Evolutionary conservation across 2,113 vertebrate species (phyloP), one percentile per base, ranked within the genome.

Genomic region (Grus americana): DNA sequence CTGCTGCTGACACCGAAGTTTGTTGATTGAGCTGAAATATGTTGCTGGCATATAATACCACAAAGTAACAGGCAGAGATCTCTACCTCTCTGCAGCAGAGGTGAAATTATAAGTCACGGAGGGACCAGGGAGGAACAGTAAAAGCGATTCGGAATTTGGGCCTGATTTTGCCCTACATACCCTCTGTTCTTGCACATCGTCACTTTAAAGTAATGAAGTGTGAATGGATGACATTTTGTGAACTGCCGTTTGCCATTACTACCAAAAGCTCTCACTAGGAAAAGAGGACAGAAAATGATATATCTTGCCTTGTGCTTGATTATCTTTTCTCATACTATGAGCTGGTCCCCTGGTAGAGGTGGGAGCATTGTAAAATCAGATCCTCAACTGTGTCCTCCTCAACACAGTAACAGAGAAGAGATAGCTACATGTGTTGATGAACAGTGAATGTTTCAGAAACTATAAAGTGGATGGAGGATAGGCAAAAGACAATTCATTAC

Each of bases 1-100:
- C 93, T 96, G 93, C 92, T 96, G 95, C 93, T 93, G 93, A 94
- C 89, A 79, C 74, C 4, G 27, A 95, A 96, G 76, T 96, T 95
- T 93, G 78, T 95, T 97, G 94, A 94, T 88, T 96, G 93, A 94
- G 70, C 46, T 90, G 73, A 97, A 95, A 94, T 88, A 76, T 73
- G 50, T 93, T 94, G 75, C 91, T 93, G 63, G 75, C 59, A 66
- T 73, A 61, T 85, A 93, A 79, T 63, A 52, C 62, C 61, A 61
- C 40, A 72, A 61, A 82, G 63, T 54, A 83, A 50, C 15, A 62
- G 72, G 40, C 34, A 86, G 63, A 38, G n/a, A 57, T 68, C 26
- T 75, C 49, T 86, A 46, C 12, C 13, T 68, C 55, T 73, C 27
- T 38, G 30, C 70, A 79, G 34, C 46, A 90, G 66, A 82, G 78